A percentile compares a stretch with the other conserved stretches of the same genome.
These are phyloP conservation scores for Drosophila mimica DNA, from an alignment of 2,888 invertebrate genomes.

Conservation along the genomic window DNA sequence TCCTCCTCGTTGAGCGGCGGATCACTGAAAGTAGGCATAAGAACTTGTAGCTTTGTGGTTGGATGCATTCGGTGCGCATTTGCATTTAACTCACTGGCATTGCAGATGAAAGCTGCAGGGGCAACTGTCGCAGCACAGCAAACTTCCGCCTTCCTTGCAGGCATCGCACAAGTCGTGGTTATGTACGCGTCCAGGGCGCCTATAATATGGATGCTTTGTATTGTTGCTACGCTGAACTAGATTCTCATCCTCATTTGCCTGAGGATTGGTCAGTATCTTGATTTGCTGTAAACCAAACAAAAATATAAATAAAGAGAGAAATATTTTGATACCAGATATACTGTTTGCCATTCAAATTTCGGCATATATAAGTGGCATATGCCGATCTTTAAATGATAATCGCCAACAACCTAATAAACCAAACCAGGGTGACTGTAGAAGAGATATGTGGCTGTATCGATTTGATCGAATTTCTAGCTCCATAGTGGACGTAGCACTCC, in stretches of 20 bases:
- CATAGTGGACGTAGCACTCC: no score
- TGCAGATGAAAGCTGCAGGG: constrained; percentile 97
- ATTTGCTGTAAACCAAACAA: constrained; percentile 88
- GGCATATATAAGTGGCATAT: no score
- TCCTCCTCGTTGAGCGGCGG: constrained; percentile 96
- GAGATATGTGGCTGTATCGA: no score
- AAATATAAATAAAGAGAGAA: background rate
- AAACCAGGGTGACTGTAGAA: no score
- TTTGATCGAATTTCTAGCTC: no score
- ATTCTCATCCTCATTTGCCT: constrained; percentile 91
- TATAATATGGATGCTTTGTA: constrained; percentile 92
- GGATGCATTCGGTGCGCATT: background rate
- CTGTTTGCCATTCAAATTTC: no score
- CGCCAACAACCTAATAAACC: no score
- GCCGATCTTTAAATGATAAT: no score
- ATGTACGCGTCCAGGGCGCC: constrained; percentile 94
- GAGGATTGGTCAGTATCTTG: constrained; percentile 94
- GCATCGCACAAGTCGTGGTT: constrained; percentile 97
- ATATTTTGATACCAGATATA: no score
- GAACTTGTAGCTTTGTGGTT: background rate
- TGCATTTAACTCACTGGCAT: constrained; percentile 91
- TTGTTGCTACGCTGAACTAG: constrained; percentile 86
- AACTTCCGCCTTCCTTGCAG: constrained; percentile 96
- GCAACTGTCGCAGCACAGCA: constrained; percentile 98
- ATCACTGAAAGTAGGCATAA: constrained; percentile 87